Evolutionary conservation across 2,888 invertebrate genomes (phyloP).

Genomic region (Drosophila mercatorum): DNA sequence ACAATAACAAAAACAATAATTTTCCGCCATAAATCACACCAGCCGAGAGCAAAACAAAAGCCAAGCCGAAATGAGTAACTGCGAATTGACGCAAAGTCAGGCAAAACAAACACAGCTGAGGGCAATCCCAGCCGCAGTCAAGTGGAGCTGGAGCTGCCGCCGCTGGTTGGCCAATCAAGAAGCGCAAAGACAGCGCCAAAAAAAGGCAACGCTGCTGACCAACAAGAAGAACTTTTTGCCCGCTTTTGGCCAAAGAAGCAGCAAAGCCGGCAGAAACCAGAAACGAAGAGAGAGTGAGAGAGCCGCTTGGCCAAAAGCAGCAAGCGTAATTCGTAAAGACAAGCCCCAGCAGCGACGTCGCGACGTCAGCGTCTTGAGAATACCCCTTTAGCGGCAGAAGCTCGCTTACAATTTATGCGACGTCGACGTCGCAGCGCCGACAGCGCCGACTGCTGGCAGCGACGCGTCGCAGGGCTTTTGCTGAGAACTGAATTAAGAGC

Average conservation of each 20-base stretch:
- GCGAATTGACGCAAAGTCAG: slow-evolving; percentile 25
- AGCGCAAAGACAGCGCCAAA: slow-evolving; percentile 65
- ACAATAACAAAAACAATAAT: slow-evolving; percentile 57
- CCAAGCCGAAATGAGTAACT: slow-evolving; percentile 58
- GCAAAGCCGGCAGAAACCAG: slow-evolving; percentile 53
- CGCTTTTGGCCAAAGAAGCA: slow-evolving; percentile 63
- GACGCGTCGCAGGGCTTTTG: slow-evolving; percentile 46
- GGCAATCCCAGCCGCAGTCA: slow-evolving; percentile 53
- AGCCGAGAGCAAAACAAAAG: slow-evolving; percentile 66
- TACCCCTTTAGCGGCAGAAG: slow-evolving; percentile 42
- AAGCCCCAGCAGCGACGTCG: slow-evolving; percentile 47
- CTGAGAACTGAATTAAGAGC: slow-evolving; percentile 59
- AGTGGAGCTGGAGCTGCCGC: slow-evolving; percentile 20
- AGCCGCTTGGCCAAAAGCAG: slow-evolving; percentile 40
- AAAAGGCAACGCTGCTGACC: slow-evolving; percentile 40
- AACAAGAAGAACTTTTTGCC: slow-evolving; percentile 54
- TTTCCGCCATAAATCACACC: slow-evolving; percentile 73
- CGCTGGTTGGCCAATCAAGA: slow-evolving; percentile 56
- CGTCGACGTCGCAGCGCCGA: slow-evolving; percentile 15
- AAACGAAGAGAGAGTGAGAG: slow-evolving; percentile 47
- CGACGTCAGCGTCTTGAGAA: slow-evolving; percentile 61
- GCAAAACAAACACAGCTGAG: slow-evolving; percentile 65
- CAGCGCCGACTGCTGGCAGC: slow-evolving; percentile 24
- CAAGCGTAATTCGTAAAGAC: slow-evolving; percentile 59
- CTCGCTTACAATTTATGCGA: slow-evolving; percentile 61